A percentile compares a stretch with the other conserved stretches of the same genome.
phyloP scores from a whole-genome alignment of 2,888 invertebrate genomes.

The Muschampia plurimacula region DNA sequence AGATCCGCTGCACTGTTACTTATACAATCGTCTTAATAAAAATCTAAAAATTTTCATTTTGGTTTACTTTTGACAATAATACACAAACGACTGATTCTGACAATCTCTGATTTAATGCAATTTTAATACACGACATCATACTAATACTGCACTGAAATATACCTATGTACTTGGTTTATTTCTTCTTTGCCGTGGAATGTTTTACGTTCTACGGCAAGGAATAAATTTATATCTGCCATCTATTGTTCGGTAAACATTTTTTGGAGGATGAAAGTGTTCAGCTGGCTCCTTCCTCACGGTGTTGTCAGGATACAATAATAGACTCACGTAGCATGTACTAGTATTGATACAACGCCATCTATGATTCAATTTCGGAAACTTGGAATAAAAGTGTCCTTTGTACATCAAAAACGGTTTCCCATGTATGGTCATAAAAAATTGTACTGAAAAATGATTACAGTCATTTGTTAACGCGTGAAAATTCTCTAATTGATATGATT shows the following conservation, averaged over 20 bases:
- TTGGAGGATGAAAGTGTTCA: constrained; percentile 58
- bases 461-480: background rate
- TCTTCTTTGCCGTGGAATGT: background rate
- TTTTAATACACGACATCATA: background rate
- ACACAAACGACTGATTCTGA: too few relatives aligned
- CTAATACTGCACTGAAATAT: background rate
- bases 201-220: constrained; percentile 13
- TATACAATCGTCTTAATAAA: too few relatives aligned
- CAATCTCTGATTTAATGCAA: too few relatives aligned
- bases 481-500: too few relatives aligned
- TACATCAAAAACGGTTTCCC: constrained; percentile 19
- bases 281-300: constrained; percentile 56
- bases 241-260: constrained; percentile 48
- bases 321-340: constrained; percentile 56
- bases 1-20: too few relatives aligned
- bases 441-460: constrained; percentile 12
- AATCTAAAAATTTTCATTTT: too few relatives aligned
- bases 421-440: constrained; percentile 5
- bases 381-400: constrained; percentile 47
- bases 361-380: constrained; percentile 42
- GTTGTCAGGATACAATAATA: constrained; percentile 55
- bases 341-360: constrained; percentile 69
- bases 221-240: constrained; percentile 52
- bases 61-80: too few relatives aligned
- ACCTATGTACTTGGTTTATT: background rate